A percentile compares a stretch with the other conserved stretches of the same genome.
phyloP scores from a whole-genome alignment of 2,113 vertebrate genomes.

The Capra hircus region DNA sequence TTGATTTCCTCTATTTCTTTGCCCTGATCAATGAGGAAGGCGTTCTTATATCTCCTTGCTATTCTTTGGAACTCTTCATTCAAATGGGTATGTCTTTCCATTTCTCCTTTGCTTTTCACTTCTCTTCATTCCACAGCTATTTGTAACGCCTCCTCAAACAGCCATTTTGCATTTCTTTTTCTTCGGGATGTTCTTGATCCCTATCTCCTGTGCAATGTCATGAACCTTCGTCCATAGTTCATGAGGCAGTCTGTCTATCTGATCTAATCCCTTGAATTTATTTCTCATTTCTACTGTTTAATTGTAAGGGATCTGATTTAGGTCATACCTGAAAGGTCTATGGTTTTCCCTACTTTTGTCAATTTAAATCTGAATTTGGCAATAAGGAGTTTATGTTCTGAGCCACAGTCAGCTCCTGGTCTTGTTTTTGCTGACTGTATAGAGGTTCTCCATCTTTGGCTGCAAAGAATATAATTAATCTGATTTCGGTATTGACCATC shows the following conservation, averaged over 20 bases:
- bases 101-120: not conserved
- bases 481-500: not conserved
- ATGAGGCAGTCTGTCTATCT: not conserved
- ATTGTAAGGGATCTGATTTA: not conserved
- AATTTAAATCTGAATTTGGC: not conserved
- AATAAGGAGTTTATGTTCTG: not conserved
- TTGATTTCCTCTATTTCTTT: not conserved
- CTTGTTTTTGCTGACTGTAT: not conserved
- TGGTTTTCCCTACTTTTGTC: not conserved
- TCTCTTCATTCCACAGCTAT: not conserved
- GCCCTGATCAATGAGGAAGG: not conserved
- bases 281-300: not conserved
- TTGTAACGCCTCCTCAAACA: not conserved
- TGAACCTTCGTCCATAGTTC: rapidly evolving
- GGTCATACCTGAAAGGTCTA: not conserved
- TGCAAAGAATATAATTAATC: not conserved
- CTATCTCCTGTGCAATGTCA: not conserved
- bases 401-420: not conserved
- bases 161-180: not conserved
- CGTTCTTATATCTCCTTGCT: not conserved
- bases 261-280: not conserved
- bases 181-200: not conserved
- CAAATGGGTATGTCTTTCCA: not conserved
- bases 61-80: not conserved
- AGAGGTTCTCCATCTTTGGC: not conserved